Percentiles rank a stretch among this genome's conserved stretches.
Conservation (phyloP, 2,888 invertebrate genomes). For the Barypeithes pellucidus region DNA sequence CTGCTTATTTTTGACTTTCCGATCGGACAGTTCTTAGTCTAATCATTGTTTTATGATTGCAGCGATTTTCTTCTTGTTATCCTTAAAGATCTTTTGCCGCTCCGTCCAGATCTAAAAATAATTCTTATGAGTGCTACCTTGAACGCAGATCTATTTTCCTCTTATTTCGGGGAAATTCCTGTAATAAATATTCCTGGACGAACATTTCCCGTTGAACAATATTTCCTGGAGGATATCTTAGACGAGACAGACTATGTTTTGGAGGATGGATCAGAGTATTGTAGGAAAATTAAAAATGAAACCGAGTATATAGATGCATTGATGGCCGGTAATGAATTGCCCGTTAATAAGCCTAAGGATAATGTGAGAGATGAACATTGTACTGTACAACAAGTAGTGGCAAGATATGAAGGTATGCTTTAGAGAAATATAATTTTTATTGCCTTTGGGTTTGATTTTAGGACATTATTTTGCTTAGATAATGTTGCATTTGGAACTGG, state of each 20-base stretch:
- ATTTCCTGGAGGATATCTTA: constrained; percentile 87
- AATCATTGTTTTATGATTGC: background rate
- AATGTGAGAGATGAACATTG: constrained; percentile 82
- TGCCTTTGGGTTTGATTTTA: too few relatives aligned
- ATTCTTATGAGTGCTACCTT: constrained; percentile 96
- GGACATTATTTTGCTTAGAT: too few relatives aligned
- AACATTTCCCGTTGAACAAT: constrained; percentile 88
- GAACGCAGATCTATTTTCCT: constrained; percentile 87
- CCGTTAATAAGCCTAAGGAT: constrained; percentile 72
- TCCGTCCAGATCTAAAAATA: constrained; percentile 84
- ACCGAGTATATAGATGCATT: constrained; percentile 77
- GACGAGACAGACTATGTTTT: constrained; percentile 77
- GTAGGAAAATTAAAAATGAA: constrained; percentile 74
- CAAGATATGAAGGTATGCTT: constrained; percentile 76
- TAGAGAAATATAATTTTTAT: too few relatives aligned
- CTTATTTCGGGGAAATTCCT: constrained; percentile 87
- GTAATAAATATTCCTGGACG: constrained; percentile 87
- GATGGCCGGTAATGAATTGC: constrained; percentile 72
- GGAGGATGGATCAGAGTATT: constrained; percentile 77
- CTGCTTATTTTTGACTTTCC: too few relatives aligned
- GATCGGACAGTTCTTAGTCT: too few relatives aligned
- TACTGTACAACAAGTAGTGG: constrained; percentile 78
- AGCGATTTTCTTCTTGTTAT: constrained; percentile 92
- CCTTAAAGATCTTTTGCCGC: constrained; percentile 82
- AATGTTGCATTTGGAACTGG: too few relatives aligned